Evolutionary conservation across 2,113 vertebrate genomes (phyloP), one percentile per base, ranked within the genome.

Genomic region (Cardinalis cardinalis): DNA sequence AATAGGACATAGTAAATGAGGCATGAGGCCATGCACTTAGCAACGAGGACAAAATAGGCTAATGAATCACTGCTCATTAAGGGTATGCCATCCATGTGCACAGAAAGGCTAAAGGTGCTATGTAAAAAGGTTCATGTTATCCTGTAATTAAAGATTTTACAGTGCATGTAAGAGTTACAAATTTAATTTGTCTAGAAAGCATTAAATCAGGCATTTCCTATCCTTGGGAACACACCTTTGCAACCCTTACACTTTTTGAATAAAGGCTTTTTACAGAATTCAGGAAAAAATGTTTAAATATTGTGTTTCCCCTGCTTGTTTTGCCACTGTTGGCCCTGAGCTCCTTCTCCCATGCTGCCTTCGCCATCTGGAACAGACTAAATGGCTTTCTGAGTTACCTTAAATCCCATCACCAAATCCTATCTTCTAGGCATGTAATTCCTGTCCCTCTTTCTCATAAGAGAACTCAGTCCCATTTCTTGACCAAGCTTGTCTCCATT

Each of bases 131-230:
- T 74, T 9, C 38, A 24, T 66, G 61, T 36, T 68, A 73, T 40
- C 70, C 66, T 90, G 70, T 70, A 81, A 92, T 93, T 93, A 79
- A 93, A 65, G 41, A 84, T 69, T 92, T 66, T 82, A 84, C 23
- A 82, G 59, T 24, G 59, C 38, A 17, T 48, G 3, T 32, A 55
- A 40, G 41, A 43, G 15, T 75, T 40, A 70, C 46, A 90, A 65
- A 31, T 72, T 75, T 53, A 41, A 77, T 80, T 90, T 88, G 26
- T 46, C 66, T 53, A 44, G 25, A 52, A 77, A 88, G 46, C 2
- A 4, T 89, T 65, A 84, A 81, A 82, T 40, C 36, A 52, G 53
- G 29, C n/a, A 78, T 76, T 94, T 89, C 51, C 43, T 87, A 51
- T 23, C 9, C 44, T 70, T 3, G 1, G 19, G 65, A 46, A 77